Base-by-base conservation (phyloP, 2,888 invertebrate genomes). In the Eulithis testata region DNA sequence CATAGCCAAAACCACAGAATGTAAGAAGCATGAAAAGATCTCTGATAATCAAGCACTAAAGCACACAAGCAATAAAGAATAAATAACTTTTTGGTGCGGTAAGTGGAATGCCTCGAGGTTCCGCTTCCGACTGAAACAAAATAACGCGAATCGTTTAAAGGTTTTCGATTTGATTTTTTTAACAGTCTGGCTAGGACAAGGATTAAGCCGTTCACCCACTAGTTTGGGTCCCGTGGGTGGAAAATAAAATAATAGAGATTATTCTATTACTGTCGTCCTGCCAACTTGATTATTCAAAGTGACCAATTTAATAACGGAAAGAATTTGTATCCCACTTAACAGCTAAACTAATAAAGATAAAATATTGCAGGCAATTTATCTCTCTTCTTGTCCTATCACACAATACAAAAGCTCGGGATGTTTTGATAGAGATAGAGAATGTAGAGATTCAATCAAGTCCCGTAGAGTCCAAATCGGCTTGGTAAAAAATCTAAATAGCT, bases 191-290 rank as follows among this genome's bases (percentile, higher is more conserved):
- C 60, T 54, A 49, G 11, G 27, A 36, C 40, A 57, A 51, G 64
- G 59, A 63, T 59, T 47, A 59, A 61, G 44, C 27, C 56, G 51
- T 49, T 54, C 52, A 45, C 31, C 54, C 49, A 66, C 66, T 43
- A 53, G 31, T 58, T 54, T 14, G 12, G 40, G 21, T 50, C 4
- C 53, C n/a, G 72, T 73, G 72, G 73, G 73, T 61, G 56, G 62
- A 27, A 63, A 65, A 69, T 60, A 63, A 68, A 66, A 60, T 63
- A 68, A 73, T 69, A 61, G 65, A 73, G 73, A 73, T 61, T 71
- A 43, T 66, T 64, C 66, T 64, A 69, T 70, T 70, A 70, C 52
- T 66, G 68, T 53, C 65, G 56, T 55, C 62, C 65, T 63, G 67
- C 65, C 63, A 63, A 63, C 67, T 62, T 67, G 57, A 57, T 63